Percentiles rank a stretch among this genome's conserved stretches.
phyloP scores from a whole-genome alignment of 2,113 vertebrate genomes.

The Burhinus bistriatus region DNA sequence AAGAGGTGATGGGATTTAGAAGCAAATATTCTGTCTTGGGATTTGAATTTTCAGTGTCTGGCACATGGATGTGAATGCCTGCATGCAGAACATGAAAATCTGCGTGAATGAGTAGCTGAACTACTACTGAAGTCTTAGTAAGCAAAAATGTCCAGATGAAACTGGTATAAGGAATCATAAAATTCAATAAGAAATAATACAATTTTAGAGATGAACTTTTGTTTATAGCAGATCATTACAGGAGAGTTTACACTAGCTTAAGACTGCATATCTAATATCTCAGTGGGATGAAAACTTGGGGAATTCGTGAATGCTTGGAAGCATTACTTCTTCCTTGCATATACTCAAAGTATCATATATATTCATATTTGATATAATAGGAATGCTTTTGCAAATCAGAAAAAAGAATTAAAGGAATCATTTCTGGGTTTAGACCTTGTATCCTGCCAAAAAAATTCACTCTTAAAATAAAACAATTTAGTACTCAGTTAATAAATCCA shows the following conservation, averaged over 20 bases:
- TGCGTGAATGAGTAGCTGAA: neutral
- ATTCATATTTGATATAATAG: neutral
- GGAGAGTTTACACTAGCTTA: neutral
- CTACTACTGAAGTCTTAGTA: neutral
- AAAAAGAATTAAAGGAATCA: neutral
- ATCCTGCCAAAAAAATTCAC: neutral
- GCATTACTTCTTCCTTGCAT: neutral
- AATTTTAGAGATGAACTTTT: neutral
- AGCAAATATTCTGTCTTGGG: neutral
- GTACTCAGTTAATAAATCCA: neutral
- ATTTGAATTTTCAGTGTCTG: neutral
- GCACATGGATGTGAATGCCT: neutral
- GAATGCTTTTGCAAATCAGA: neutral
- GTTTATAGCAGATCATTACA: neutral
- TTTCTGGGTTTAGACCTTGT: neutral
- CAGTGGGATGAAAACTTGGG: neutral
- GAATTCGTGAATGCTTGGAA: neutral
- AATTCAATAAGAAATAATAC: neutral
- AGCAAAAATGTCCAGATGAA: neutral
- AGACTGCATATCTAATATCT: neutral
- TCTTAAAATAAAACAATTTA: neutral
- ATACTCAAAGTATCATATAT: neutral
- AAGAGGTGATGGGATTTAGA: neutral
- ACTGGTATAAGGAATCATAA: neutral
- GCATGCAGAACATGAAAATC: neutral